These are phyloP conservation scores for Leptopilina boulardi DNA, from an alignment of 1,140 invertebrate genomes.

Conservation along the genomic window DNA sequence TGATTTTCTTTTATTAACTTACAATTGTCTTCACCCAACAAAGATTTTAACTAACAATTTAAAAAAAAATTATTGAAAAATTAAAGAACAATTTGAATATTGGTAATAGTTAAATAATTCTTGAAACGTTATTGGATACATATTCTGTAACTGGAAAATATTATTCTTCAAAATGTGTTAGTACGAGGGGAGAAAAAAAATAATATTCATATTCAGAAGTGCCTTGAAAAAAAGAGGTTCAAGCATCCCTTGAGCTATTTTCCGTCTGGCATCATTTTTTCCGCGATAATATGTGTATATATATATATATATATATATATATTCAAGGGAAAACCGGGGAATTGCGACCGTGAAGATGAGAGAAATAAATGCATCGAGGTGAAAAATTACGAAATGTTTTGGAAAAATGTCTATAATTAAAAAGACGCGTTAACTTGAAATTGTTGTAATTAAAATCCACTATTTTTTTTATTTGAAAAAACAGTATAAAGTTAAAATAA, in stretches of 20 bases:
- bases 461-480: background rate
- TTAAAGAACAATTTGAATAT: too few relatives aligned
- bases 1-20: too few relatives aligned
- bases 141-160: background rate
- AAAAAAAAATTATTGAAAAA: too few relatives aligned
- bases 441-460: conserved; percentile 6
- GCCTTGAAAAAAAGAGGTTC: conserved; percentile 1
- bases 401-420: conserved; percentile 17
- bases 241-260: conserved; percentile 22
- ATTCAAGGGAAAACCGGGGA: background rate
- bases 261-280: conserved; percentile 26
- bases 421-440: background rate
- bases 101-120: too few relatives aligned
- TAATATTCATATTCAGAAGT: background rate
- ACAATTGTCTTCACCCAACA: too few relatives aligned
- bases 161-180: background rate
- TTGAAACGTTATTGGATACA: too few relatives aligned
- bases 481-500: background rate
- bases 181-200: background rate
- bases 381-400: conserved; percentile 16
- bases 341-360: conserved; percentile 9
- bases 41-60: too few relatives aligned
- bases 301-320: too few relatives aligned
- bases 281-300: background rate
- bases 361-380: conserved; percentile 28